Percentiles rank a stretch among this genome's conserved stretches.
Conservation (phyloP, 2,113 vertebrate genomes). For the Cacatua alba region DNA sequence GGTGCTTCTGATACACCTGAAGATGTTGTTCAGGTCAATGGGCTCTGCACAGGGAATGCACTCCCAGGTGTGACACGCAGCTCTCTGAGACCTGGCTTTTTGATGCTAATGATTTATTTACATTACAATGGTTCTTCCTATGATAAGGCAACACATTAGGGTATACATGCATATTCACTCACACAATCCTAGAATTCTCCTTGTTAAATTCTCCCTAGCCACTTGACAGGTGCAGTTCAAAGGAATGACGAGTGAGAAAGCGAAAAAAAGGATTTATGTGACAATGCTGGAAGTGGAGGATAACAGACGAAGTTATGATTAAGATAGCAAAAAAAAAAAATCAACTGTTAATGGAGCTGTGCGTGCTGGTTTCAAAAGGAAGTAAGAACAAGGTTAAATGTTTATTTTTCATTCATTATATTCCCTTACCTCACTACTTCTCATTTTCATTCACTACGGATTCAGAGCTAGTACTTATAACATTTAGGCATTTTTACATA, state of each 20-base stretch:
- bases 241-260: not conserved
- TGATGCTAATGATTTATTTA: not conserved
- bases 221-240: not conserved
- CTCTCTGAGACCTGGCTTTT: not conserved
- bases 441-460: not conserved
- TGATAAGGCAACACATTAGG: not conserved
- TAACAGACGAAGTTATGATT: not conserved
- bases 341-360: not conserved
- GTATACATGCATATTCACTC: not conserved
- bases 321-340: not conserved
- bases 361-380: not conserved
- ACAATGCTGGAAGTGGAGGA: not conserved
- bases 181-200: not conserved
- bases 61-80: not conserved
- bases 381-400: not conserved
- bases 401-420: not conserved
- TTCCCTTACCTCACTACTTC: not conserved
- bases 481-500: not conserved
- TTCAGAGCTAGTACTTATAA: not conserved
- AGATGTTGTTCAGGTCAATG: rapidly evolving
- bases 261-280: not conserved
- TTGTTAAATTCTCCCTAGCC: not conserved
- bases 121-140: not conserved
- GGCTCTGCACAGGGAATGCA: not conserved
- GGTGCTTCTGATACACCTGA: not conserved